Conservation (phyloP, 2,888 invertebrate species). For the Eudasyphora cyanicolor region DNA sequence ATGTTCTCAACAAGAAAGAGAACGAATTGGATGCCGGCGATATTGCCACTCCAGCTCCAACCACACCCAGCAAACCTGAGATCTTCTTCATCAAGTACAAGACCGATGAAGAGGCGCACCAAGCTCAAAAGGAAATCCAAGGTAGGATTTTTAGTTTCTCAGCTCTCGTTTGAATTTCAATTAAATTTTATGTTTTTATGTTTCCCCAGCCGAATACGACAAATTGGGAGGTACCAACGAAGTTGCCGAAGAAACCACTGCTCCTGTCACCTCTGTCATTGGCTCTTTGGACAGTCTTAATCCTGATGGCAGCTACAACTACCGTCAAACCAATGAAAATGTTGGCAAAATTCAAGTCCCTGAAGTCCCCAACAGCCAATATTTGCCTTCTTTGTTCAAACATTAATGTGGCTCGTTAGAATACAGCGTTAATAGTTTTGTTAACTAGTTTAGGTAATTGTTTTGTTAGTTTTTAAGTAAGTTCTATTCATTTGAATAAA, state of each 20-base stretch:
- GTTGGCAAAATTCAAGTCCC: background rate
- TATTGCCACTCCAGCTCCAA: conserved; percentile 72
- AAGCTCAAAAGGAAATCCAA: conserved; percentile 78
- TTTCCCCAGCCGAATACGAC: conserved; percentile 75
- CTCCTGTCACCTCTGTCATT: conserved; percentile 75
- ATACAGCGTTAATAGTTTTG: background rate
- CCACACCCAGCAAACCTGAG: conserved; percentile 75
- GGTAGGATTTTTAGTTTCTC: conserved; percentile 65
- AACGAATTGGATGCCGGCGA: conserved; percentile 73
- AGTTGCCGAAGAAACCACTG: conserved; percentile 74
- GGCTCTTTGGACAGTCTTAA: conserved; percentile 71
- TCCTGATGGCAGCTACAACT: conserved; percentile 73
- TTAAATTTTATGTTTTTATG: background rate
- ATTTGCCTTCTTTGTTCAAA: conserved; percentile 70
- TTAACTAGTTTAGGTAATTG: background rate
- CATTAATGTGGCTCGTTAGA: background rate
- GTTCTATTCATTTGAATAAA: conserved; percentile 17
- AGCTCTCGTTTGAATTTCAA: background rate
- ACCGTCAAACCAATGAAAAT: conserved; percentile 60
- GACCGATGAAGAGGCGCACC: conserved; percentile 77
- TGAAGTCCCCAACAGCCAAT: conserved; percentile 69
- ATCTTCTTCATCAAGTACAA: conserved; percentile 79
- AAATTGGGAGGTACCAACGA: conserved; percentile 76
- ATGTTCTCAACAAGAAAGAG: conserved; percentile 77
- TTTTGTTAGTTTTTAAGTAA: conserved; percentile 47